Conservation (phyloP, 35 echinoderm and acorn worm genomes). For the Stichopus chloronotus region DNA sequence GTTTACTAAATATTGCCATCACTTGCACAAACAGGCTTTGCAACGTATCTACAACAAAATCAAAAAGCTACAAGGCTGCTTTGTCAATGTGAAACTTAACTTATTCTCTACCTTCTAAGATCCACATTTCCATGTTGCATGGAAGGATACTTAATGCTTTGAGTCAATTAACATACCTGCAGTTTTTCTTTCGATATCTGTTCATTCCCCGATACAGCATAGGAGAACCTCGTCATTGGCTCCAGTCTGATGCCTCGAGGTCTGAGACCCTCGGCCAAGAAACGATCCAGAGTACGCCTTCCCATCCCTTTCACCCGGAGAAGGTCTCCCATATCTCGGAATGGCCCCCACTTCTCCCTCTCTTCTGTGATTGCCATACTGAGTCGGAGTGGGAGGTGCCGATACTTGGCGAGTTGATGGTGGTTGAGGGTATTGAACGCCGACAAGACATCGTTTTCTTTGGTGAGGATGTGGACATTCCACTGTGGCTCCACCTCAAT, state of each 20-base stretch:
- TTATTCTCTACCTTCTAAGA: too few relatives aligned
- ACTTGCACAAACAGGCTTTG: too few relatives aligned
- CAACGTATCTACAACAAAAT: too few relatives aligned
- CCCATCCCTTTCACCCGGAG: constrained; percentile 41
- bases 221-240: constrained; percentile 35
- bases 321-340: constrained; percentile 7
- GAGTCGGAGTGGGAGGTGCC: constrained; percentile 11
- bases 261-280: constrained; percentile 25
- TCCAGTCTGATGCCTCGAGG: constrained; percentile 26
- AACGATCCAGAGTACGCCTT: constrained; percentile 6
- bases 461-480: constrained; percentile 33
- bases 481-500: constrained; percentile 2
- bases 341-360: constrained; percentile 24
- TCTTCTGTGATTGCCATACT: neutral
- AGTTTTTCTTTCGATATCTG: constrained; percentile 54
- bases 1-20: too few relatives aligned
- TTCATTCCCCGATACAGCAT: constrained; percentile 47
- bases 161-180: constrained; percentile 29
- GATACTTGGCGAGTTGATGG: constrained; percentile 36
- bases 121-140: too few relatives aligned
- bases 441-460: neutral
- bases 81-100: too few relatives aligned
- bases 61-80: too few relatives aligned
- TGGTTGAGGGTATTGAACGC: constrained; percentile 36
- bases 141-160: too few relatives aligned